Evolutionary conservation across 2,797 vertebrate species (phyloP).

Genomic region (Cacajao melanocephalus): DNA sequence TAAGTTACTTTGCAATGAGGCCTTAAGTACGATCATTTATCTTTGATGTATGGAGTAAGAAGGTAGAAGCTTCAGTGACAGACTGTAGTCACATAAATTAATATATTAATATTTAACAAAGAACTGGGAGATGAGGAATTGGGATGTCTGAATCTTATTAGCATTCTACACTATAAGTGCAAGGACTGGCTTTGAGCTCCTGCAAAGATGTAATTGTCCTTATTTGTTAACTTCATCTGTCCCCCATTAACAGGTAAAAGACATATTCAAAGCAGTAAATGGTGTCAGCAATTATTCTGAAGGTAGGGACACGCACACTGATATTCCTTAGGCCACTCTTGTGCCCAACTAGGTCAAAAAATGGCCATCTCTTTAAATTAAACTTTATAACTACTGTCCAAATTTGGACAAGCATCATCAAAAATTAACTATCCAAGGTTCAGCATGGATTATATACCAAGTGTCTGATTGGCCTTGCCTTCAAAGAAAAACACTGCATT

Average conservation of each 20-base stretch:
- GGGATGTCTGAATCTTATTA: not conserved
- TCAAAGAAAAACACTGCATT: not conserved
- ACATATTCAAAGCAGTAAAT: not conserved
- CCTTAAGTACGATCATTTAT: slow-evolving; percentile 52
- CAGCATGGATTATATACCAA: not conserved
- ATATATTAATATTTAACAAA: slow-evolving; percentile 66
- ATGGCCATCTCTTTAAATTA: not conserved
- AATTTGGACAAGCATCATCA: not conserved
- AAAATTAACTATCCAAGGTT: not conserved
- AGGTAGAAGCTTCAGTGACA: not conserved
- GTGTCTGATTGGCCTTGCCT: not conserved
- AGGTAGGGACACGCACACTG: not conserved
- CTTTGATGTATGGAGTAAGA: slow-evolving; percentile 4
- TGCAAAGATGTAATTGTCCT: not conserved
- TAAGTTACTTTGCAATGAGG: slow-evolving; percentile 42
- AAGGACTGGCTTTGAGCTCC: not conserved
- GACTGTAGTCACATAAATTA: slow-evolving; percentile 59
- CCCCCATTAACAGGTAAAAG: not conserved
- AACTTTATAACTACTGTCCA: not conserved
- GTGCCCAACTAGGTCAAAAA: not conserved
- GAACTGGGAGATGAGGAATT: slow-evolving; percentile 39
- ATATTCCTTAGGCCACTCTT: not conserved
- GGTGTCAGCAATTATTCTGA: not conserved
- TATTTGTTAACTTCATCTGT: slow-evolving; percentile 2
- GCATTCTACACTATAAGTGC: not conserved